Base-by-base conservation (phyloP, 2,888 invertebrate species). In the Conops quadrifasciatus region DNA sequence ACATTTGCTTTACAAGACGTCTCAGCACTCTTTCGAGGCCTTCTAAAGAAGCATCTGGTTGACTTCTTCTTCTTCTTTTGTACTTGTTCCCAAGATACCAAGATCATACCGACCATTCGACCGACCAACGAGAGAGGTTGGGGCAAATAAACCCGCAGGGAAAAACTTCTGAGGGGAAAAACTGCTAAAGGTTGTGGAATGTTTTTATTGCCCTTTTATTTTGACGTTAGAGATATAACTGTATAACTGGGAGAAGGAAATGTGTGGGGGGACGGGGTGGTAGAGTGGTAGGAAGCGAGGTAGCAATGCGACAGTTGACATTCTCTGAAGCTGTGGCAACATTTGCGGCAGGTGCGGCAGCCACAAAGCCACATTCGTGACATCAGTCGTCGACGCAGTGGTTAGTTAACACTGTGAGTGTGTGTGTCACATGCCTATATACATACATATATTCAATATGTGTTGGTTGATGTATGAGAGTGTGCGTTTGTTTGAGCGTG, bases 151-250 rank as follows among this genome's bases (percentile, higher is more conserved):
- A 64, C n/a, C 45, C 16, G 11, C 45, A 26, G 24, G n/a, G 15
- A 15, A 24, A 5, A 16, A 16, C 36, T 28, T 49, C 4, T 53
- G 47, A 51, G 53, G 51, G 58, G 62, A 47, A 73, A 69, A 71
- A 66, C 67, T 64, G 70, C 36, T 67, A 73, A 49, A 43, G 62
- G 63, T 67, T 67, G 69, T 71, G 71, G 75, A 71, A 71, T 73
- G 72, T 73, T 72, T 73, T 72, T 75, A 75, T 75, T 75, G 73
- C 71, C 71, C 73, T 72, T 71, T 75, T 75, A 75, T 75, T 75
- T 73, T 72, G 72, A 70, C 75, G 71, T 73, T 73, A 75, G 4
- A 9, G 36, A 36, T 36, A 36, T 36, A 36, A 36, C 36, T 36
- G 36, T 7, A 36, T 71, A 69, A 68, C 73, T 72, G 70, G 11